Conservation (phyloP, 2,113 vertebrate genomes). For the Hydropotes inermis region DNA sequence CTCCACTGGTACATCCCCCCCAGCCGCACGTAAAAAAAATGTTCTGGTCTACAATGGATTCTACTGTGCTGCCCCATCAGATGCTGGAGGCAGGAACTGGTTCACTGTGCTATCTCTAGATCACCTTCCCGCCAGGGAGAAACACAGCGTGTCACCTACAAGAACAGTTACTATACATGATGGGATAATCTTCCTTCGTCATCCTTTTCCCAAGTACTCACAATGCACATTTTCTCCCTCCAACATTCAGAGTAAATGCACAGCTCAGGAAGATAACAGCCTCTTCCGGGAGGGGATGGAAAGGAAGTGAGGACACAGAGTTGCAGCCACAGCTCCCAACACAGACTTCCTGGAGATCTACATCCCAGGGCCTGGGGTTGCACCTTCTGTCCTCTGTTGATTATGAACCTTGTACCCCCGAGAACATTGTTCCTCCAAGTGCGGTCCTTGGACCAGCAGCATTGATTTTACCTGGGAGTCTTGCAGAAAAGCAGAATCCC, state of each 20-base stretch:
- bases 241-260: background rate
- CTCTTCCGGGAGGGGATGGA: background rate
- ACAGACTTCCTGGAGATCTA: background rate
- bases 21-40: background rate
- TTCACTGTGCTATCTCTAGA: background rate
- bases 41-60: background rate
- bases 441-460: background rate
- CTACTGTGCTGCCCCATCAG: background rate
- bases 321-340: background rate
- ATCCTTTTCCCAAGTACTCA: background rate
- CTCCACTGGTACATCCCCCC: background rate
- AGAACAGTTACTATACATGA: background rate
- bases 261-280: background rate
- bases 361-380: too few species aligned
- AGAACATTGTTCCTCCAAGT: background rate
- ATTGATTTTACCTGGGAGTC: background rate
- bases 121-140: background rate
- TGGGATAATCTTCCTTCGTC: constrained; percentile 12
- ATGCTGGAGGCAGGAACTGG: background rate
- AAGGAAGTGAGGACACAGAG: background rate
- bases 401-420: background rate
- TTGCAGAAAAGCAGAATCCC: background rate
- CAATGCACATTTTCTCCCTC: background rate
- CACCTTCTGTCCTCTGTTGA: background rate
- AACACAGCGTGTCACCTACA: background rate